Conservation (phyloP, 2,888 invertebrate species). For the Formica aserva region DNA sequence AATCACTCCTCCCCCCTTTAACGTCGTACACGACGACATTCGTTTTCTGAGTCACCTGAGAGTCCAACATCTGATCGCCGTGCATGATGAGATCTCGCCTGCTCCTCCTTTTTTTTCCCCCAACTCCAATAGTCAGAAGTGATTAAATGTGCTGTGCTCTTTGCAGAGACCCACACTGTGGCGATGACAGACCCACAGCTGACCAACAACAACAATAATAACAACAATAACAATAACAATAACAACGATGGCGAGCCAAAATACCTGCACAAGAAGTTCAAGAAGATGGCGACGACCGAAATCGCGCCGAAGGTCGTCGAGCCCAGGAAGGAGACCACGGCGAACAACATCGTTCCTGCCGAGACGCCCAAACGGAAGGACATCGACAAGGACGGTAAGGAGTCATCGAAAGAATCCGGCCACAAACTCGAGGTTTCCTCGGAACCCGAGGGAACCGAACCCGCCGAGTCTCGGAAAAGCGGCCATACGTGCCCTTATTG, state of each 20-base stretch:
- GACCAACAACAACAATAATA: constrained; percentile 80
- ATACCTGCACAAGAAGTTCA: constrained; percentile 97
- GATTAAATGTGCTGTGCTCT: constrained; percentile 41
- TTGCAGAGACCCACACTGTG: constrained; percentile 81
- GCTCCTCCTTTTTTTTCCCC: background rate
- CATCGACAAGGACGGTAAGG: constrained; percentile 72
- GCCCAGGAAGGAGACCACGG: constrained; percentile 77
- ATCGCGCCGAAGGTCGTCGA: constrained; percentile 80
- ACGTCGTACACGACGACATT: constrained; percentile 4
- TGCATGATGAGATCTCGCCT: constrained; percentile 23
- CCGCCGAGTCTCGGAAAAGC: constrained; percentile 86
- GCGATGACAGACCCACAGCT: constrained; percentile 85
- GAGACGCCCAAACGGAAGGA: constrained; percentile 71
- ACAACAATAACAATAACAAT: constrained; percentile 75
- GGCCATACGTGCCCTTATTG: constrained; percentile 96
- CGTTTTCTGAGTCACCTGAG: constrained; percentile 51
- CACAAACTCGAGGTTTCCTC: constrained; percentile 74
- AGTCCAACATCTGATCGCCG: background rate
- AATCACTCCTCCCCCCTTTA: constrained; percentile 53
- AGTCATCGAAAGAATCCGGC: constrained; percentile 70
- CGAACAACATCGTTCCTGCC: constrained; percentile 58
- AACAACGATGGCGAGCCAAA: constrained; percentile 88
- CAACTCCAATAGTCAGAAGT: constrained; percentile 10
- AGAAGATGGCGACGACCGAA: constrained; percentile 91
- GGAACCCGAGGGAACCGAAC: constrained; percentile 78